These are phyloP conservation scores for Heterochromis multidens DNA, from an alignment of 2,113 vertebrate genomes.

Conservation along the genomic window DNA sequence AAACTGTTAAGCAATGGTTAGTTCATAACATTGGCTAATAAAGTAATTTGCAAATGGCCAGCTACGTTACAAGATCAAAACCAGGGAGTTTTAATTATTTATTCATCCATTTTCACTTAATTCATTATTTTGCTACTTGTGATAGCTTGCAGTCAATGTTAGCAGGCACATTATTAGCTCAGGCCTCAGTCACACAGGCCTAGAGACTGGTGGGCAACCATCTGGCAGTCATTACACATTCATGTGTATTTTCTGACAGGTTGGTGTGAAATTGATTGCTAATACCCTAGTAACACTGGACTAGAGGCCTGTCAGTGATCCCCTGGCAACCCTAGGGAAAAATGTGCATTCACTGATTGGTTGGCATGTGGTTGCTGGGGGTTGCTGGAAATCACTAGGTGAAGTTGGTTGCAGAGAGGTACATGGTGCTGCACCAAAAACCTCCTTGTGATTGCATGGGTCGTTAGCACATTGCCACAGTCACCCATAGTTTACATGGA, in stretches of 20 bases:
- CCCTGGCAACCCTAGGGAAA: background rate
- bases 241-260: background rate
- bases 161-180: fast-evolving
- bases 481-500: too few species aligned
- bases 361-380: background rate
- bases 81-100: background rate
- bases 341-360: background rate
- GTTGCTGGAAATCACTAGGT: too few species aligned
- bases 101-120: background rate
- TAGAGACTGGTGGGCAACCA: background rate
- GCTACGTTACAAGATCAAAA: fast-evolving
- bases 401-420: background rate
- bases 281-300: fast-evolving
- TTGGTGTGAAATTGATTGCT: background rate
- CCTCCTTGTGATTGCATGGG: background rate
- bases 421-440: background rate
- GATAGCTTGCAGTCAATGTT: background rate
- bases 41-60: fast-evolving
- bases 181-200: background rate
- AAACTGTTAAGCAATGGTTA: background rate
- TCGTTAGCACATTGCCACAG: background rate
- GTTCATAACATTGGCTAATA: background rate
- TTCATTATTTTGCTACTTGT: background rate
- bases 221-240: background rate
- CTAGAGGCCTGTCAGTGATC: background rate